A percentile compares a stretch with the other conserved stretches of the same genome.
phyloP scores from a whole-genome alignment of 2,113 vertebrate genomes.

The Carettochelys insculpta region DNA sequence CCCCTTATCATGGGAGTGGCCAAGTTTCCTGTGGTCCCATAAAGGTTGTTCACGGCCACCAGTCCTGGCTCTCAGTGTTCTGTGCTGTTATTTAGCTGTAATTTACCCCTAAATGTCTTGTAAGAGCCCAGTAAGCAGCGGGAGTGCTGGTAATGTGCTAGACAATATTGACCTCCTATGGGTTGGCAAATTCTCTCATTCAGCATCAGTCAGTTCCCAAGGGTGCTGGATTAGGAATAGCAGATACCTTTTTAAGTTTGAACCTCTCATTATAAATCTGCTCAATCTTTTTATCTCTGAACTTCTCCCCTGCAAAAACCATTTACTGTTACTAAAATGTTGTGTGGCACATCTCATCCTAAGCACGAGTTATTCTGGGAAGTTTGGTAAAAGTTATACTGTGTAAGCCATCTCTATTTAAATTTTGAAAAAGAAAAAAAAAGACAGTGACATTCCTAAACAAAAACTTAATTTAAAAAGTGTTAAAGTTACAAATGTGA shows the following conservation, averaged over 20 bases:
- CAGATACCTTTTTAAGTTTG: neutral
- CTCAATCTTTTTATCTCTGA: neutral
- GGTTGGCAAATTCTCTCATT: no score
- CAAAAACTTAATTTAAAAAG: conserved; percentile 1
- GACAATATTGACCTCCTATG: no score
- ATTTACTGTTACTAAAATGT: neutral
- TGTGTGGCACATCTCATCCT: neutral
- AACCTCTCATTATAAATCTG: neutral
- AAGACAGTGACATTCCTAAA: neutral
- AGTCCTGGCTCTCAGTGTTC: no score
- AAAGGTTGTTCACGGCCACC: no score
- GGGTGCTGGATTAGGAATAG: no score
- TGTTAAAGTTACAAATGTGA: neutral
- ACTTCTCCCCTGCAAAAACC: neutral
- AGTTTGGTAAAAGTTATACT: neutral
- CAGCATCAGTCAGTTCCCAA: no score
- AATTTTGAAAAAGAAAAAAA: neutral
- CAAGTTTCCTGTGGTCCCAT: no score
- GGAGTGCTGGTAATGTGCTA: no score
- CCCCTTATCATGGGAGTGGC: no score
- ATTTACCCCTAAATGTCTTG: no score
- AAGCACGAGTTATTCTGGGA: neutral
- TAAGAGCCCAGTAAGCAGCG: no score
- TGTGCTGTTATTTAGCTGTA: no score
- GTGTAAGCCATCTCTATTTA: neutral